A percentile compares a stretch with the other conserved stretches of the same genome.
phyloP scores from a whole-genome alignment of 2,113 vertebrate species.

The Cichladusa arquata region DNA sequence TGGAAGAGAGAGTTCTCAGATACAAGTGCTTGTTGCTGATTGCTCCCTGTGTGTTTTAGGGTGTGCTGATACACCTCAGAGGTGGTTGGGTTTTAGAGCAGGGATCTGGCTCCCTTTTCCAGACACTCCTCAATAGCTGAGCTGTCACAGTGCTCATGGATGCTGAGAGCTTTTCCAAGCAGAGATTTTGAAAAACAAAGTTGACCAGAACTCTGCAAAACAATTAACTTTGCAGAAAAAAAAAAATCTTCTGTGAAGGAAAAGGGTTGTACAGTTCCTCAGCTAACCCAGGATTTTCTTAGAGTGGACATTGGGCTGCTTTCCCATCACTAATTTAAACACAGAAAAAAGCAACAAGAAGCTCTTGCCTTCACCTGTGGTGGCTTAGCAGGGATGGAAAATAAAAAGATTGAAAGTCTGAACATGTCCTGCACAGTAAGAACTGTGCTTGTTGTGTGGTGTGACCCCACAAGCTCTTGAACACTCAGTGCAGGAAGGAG shows the following conservation, averaged over 20 bases:
- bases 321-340: background rate
- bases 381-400: background rate
- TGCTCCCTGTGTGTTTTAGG: background rate
- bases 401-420: background rate
- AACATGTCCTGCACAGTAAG: background rate
- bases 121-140: background rate
- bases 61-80: background rate
- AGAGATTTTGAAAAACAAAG: background rate
- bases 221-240: background rate
- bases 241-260: background rate
- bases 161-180: background rate
- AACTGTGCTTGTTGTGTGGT: background rate
- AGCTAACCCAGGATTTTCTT: background rate
- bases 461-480: background rate
- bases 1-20: background rate
- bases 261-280: background rate
- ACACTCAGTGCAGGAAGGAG: background rate
- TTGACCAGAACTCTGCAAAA: background rate
- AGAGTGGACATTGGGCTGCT: background rate
- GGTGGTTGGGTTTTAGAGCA: background rate
- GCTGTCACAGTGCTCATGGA: background rate
- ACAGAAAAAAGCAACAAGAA: background rate
- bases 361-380: background rate
- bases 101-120: background rate
- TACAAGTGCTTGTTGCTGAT: background rate